phyloP scores from a whole-genome alignment of 1,140 invertebrate species.

The Lepidurus arcticus region DNA sequence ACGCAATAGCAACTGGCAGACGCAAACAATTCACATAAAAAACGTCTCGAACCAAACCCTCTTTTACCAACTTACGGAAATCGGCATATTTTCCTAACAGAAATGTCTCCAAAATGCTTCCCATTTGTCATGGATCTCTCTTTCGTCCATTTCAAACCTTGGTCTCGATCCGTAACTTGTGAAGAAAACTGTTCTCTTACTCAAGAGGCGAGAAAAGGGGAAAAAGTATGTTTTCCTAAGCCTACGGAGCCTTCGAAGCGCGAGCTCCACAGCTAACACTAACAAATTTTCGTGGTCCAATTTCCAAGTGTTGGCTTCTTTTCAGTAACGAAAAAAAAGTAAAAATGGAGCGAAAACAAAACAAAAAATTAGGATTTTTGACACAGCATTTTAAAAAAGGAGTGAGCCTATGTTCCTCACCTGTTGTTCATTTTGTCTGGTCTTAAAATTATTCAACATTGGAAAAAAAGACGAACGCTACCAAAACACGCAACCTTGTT shows the following conservation, averaged over 20 bases:
- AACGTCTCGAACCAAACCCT: background rate
- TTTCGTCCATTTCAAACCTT: background rate
- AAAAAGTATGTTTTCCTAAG: background rate
- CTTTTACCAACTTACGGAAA: background rate
- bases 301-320: no score
- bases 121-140: conserved; percentile 7
- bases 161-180: background rate
- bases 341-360: no score
- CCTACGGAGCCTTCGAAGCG: background rate
- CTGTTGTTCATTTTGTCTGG: no score
- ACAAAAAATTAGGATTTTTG: no score
- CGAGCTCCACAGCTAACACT: background rate
- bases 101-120: background rate
- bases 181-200: background rate
- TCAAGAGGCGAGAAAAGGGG: background rate
- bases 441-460: no score
- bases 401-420: no score
- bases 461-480: no score
- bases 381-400: no score
- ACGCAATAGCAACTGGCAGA: background rate
- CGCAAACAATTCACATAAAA: conserved; percentile 6
- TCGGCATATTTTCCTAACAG: background rate
- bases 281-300: background rate
- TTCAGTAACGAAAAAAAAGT: no score
- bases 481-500: no score